Evolutionary conservation across 2,888 invertebrate genomes (phyloP), one percentile per base, ranked within the genome.

Genomic region (Cephus rjabovi): DNA sequence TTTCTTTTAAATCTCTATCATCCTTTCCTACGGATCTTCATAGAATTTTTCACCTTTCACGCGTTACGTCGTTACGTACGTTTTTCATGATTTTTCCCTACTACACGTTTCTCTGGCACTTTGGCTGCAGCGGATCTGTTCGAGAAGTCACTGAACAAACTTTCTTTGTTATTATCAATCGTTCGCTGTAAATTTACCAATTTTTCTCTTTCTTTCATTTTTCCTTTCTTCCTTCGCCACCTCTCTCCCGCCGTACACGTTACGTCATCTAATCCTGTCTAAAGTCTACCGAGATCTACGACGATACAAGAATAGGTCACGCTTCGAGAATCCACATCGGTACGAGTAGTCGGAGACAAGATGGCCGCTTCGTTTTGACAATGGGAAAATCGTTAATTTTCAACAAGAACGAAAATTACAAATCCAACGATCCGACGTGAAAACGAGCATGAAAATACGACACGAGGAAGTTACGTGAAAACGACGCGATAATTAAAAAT

Each of bases 221-320:
- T 23, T 56, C 23, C 40, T 68, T 73, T 34, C 3, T 6, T 56
- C 23, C 23, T 9, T 0, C 15, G 12, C 15, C 12, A 15, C 4
- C 4, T 40, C 56, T 56, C 23, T 56, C 9, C 23, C 2, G 0
- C 15, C 56, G 1, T 15, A 6, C 15, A 9, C 9, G 23, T 56
- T 56, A 6, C 15, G 23, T 56, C 9, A 9, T 23, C 23, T 56
- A 56, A 23, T 23, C 9, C 23, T 56, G 23, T 23, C 56, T 56
- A 56, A 56, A 56, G 56, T 23, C 56, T 56, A 56, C 2, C 1
- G 56, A 9, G 23, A 78, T 40, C 76, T 79, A 77, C 73, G 73
- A 76, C 78, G 79, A 80, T 80, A 76, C 76, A 81, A 81, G 79
- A 81, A 79, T 79, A 78, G 73, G 79, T 81, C 77, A 76, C 76